A percentile compares a stretch with the other conserved stretches of the same genome.
Evolutionary conservation across 1,140 invertebrate species (phyloP).

Genomic region (Ericerus pela): DNA sequence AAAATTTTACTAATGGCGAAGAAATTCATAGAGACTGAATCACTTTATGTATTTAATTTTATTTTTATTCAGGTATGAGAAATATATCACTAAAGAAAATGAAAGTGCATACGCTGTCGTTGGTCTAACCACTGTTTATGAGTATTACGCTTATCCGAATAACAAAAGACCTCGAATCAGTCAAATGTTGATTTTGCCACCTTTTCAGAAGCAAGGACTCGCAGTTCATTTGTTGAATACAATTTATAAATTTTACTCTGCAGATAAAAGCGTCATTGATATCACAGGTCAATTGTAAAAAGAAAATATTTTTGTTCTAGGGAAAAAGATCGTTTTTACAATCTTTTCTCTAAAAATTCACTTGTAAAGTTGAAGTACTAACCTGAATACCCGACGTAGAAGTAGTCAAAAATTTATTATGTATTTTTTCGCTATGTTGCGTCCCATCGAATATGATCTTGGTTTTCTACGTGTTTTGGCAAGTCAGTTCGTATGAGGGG

Average conservation of each 20-base stretch:
- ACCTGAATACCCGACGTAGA: background rate
- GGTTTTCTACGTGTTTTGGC: background rate
- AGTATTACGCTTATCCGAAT: constrained; percentile 85
- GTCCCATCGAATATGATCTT: background rate
- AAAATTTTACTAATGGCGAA: background rate
- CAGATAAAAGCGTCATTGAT: constrained; percentile 55
- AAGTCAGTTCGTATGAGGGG: too few relatives aligned
- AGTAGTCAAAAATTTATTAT: background rate
- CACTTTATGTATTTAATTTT: background rate
- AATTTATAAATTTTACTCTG: constrained; percentile 62
- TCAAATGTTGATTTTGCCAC: constrained; percentile 79
- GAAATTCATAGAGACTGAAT: background rate
- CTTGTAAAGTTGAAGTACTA: background rate
- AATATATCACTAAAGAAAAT: constrained; percentile 48
- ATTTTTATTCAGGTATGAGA: constrained; percentile 55
- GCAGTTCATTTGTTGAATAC: constrained; percentile 59
- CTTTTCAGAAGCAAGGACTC: constrained; percentile 70
- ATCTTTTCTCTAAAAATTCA: background rate
- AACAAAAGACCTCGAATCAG: constrained; percentile 75
- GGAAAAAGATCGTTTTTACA: background rate
- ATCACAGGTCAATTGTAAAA: constrained; percentile 53
- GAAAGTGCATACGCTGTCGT: constrained; percentile 52
- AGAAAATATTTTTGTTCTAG: background rate
- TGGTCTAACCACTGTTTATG: constrained; percentile 83
- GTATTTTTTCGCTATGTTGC: background rate